Evolutionary conservation across 2,113 vertebrate species (phyloP).

Genomic region (Corydoras maculifer): DNA sequence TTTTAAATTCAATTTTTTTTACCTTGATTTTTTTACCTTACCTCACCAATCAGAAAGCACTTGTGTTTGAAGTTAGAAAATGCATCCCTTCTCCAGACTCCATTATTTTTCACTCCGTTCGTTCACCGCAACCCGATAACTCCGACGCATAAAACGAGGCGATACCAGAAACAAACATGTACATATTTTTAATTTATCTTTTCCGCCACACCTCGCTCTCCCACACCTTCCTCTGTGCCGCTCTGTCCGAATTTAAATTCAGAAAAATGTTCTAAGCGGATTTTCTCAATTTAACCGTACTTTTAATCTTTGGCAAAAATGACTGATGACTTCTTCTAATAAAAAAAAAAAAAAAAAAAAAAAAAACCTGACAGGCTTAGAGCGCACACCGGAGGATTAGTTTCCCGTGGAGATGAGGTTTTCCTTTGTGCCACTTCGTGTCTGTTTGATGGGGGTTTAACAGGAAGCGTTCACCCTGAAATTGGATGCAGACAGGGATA

Average conservation of each 20-base stretch:
- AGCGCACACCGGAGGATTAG: conserved; percentile 94
- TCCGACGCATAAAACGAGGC: conserved; percentile 49
- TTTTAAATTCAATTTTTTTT: conserved; percentile 80
- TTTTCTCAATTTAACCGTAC: conserved; percentile 99
- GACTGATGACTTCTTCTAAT: conserved; percentile 99
- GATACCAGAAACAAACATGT: conserved; percentile 75
- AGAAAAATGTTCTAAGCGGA: conserved; percentile 89
- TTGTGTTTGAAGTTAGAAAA: conserved; percentile 62
- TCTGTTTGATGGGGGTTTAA: conserved; percentile 99
- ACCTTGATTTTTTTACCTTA: conserved; percentile 50
- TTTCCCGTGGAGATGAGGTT: conserved; percentile 99
- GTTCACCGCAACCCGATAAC: conserved; percentile 59
- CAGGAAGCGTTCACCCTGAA: conserved; percentile 94
- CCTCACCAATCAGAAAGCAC: conserved; percentile 66
- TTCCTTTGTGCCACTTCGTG: conserved; percentile 92
- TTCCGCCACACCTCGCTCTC: conserved; percentile 58
- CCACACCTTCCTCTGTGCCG: conserved; percentile 62
- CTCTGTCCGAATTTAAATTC: conserved; percentile 91
- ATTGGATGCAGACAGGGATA: conserved; percentile 98
- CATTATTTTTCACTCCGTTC: conserved; percentile 30
- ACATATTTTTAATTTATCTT: conserved; percentile 71
- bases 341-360: conserved; percentile 58
- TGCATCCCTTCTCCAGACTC: conserved; percentile 18
- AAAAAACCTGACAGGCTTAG: conserved; percentile 92
- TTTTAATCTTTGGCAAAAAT: conserved; percentile 98